Base-by-base conservation (phyloP, 2,113 vertebrate species). In the Actenoides lindsayi region DNA sequence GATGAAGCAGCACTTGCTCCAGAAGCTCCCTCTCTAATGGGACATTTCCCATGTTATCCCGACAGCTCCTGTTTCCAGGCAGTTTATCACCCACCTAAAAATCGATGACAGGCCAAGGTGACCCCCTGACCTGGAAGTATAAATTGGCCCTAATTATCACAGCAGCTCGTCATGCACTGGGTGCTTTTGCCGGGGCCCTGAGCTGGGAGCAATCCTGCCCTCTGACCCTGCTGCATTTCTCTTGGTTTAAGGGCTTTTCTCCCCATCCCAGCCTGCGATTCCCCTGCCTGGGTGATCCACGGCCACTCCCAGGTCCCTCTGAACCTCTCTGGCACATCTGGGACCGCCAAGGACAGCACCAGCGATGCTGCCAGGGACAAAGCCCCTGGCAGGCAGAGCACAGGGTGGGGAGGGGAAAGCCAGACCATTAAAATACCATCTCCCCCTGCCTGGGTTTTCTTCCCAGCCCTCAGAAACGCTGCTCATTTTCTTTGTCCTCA, bases 111-210 rank as follows among this genome's bases (percentile, higher is more conserved):
- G 94, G 95, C 60, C 75, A 44, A 62, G 31, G 80, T 89, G 95
- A 96, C 87, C 96, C 88, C 62, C 50, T 89, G 95, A 96, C 95
- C 96, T 80, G 93, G 89, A 92, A 96, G 90, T 94, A 96, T 97
- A 97, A 97, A 97, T 97, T 93, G 90, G 83, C 91, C 90, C 94
- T 95, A 96, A 97, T 96, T 96, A 96, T 92, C 96, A 63, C 91
- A 41, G 86, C 12, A 5, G 63, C 89, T 94, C 71, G 24, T 94
- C 89, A 89, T 54, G 79, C 13, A 2, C 94, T 83, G 81, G 92
- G 91, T 92, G 94, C 87, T 94, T 56, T 25, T 27, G 53, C 59
- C 13, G 13, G 51, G 31, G 69, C 80, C 67, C 48, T 0, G 48
- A 80, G 79, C 70, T 31, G 81, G 94, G 63, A 89, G 85, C 83